phyloP scores from a whole-genome alignment of 2,888 invertebrate genomes.

The Philonicus albiceps region DNA sequence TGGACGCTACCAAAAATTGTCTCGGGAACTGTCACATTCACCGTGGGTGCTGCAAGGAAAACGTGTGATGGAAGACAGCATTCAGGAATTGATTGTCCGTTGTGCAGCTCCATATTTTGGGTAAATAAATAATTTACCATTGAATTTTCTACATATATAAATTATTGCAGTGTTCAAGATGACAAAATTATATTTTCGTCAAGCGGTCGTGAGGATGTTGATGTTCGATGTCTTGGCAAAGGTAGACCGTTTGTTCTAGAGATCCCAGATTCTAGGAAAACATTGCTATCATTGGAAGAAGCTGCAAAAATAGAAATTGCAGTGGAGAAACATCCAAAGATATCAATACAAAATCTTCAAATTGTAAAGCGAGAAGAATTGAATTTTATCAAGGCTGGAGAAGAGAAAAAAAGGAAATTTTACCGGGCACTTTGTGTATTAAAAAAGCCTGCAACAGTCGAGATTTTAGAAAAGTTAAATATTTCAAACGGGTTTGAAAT shows the following conservation, averaged over 20 bases:
- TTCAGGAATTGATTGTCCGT: constrained; percentile 86
- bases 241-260: constrained; percentile 95
- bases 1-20: constrained; percentile 81
- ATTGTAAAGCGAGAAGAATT: constrained; percentile 74
- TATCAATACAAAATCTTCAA: constrained; percentile 72
- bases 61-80: constrained; percentile 83
- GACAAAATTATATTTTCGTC: constrained; percentile 78
- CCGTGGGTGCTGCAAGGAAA: constrained; percentile 90
- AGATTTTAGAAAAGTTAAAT: constrained; percentile 66
- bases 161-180: constrained; percentile 51
- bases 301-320: constrained; percentile 68
- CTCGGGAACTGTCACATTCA: constrained; percentile 87
- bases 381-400: constrained; percentile 80
- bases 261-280: constrained; percentile 72
- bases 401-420: constrained; percentile 85
- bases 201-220: constrained; percentile 96
- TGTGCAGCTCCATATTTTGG: constrained; percentile 70
- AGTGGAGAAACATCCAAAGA: constrained; percentile 66
- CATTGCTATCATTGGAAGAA: constrained; percentile 65
- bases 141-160: not conserved
- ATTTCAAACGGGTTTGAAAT: constrained; percentile 66
- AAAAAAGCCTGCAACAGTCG: constrained; percentile 62
- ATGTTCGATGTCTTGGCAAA: constrained; percentile 90
- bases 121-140: constrained; percentile 60
- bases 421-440: constrained; percentile 82